Evolutionary conservation across 2,113 vertebrate species (phyloP).

Genomic region (Corydoras sp.): DNA sequence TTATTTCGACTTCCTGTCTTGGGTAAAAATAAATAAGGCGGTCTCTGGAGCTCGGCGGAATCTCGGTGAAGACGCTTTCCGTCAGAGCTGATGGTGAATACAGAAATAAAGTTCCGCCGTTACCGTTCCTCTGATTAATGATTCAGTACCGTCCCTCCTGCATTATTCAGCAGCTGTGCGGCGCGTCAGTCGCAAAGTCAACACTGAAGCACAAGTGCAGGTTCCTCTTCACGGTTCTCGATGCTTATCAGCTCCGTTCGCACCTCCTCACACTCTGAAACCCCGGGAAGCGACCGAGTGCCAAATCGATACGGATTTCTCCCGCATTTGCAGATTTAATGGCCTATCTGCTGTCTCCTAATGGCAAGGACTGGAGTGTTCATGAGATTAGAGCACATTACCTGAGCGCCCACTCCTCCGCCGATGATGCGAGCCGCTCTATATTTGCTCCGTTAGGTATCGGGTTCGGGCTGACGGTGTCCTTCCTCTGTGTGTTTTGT

Average conservation of each 20-base stretch:
- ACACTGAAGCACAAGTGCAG: conserved; percentile 10
- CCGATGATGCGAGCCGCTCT: conserved; percentile 9
- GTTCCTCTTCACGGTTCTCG: conserved; percentile 14
- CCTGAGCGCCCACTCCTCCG: conserved; percentile 7
- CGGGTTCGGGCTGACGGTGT: conserved; percentile 24
- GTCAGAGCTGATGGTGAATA: no score
- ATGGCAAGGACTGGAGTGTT: conserved; percentile 60
- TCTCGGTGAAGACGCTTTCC: no score
- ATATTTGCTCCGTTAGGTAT: conserved; percentile 1
- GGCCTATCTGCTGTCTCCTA: conserved; percentile 63
- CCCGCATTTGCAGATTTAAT: conserved; percentile 54
- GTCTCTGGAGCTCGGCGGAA: no score
- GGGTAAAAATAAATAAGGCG: no score
- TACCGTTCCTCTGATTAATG: neutral
- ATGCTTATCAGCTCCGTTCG: conserved; percentile 25
- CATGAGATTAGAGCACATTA: conserved; percentile 56
- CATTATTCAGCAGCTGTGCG: neutral
- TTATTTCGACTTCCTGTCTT: no score
- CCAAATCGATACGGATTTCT: conserved; percentile 58
- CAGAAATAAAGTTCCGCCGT: neutral
- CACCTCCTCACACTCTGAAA: conserved; percentile 26
- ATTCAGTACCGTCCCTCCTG: neutral
- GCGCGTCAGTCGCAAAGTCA: neutral
- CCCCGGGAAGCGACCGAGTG: conserved; percentile 34
- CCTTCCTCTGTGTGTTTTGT: conserved; percentile 61